Evolutionary conservation across 2,113 vertebrate genomes (phyloP).

Genomic region (Meles meles): DNA sequence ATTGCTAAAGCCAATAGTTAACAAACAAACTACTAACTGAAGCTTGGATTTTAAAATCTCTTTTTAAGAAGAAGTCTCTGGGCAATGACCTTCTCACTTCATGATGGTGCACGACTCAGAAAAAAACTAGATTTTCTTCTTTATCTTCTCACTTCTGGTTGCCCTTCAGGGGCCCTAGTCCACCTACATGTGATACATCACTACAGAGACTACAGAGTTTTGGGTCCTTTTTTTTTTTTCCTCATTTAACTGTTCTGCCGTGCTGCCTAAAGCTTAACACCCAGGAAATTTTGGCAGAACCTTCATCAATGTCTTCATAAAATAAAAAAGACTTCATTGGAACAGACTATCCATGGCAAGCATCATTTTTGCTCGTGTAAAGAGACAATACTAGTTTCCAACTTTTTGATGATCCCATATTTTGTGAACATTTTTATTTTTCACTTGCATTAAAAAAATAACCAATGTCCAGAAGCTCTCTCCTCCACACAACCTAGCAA

Average conservation of each 20-base stretch:
- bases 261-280: constrained; percentile 1
- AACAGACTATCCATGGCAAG: neutral
- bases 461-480: neutral
- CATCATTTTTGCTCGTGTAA: neutral
- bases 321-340: neutral
- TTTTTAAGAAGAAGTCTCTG: neutral
- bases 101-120: neutral
- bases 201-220: neutral
- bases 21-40: neutral
- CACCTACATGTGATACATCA: neutral
- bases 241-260: neutral
- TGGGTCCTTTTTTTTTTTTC: neutral
- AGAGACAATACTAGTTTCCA: neutral
- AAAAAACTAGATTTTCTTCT: neutral
- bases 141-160: neutral
- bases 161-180: neutral
- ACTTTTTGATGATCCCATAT: neutral
- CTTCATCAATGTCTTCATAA: constrained; percentile 8
- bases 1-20: neutral
- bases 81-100: neutral
- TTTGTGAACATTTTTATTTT: neutral
- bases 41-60: neutral
- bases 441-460: neutral
- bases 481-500: neutral
- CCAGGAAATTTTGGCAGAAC: constrained; percentile 10